A percentile compares a stretch with the other conserved stretches of the same genome.
Evolutionary conservation across 1,140 invertebrate species (phyloP).

Genomic region (Temnothorax nylanderi): DNA sequence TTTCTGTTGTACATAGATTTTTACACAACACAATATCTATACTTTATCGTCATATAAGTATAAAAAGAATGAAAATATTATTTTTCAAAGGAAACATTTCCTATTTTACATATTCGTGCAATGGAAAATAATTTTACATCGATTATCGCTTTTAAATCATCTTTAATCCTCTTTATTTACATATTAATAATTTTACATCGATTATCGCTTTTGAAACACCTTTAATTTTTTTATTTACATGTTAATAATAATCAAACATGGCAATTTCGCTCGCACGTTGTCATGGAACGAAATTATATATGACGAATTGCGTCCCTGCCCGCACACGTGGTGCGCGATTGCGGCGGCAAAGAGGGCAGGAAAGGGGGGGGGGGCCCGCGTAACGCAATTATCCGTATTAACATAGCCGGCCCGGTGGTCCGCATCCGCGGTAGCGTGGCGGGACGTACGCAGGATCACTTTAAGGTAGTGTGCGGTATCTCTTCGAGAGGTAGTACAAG

Average conservation of each 20-base stretch:
- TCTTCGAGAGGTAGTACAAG: not conserved
- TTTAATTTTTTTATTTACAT: not conserved
- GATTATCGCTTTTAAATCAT: too few relatives aligned
- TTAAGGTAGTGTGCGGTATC: not conserved
- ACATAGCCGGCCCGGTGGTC: conserved; percentile 75
- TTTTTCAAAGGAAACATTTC: not conserved
- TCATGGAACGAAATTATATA: not conserved
- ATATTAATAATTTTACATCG: not conserved
- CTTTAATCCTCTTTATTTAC: too few relatives aligned
- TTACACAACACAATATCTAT: not conserved
- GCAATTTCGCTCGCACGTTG: not conserved
- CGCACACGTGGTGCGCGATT: conserved; percentile 43
- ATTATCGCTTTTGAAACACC: not conserved
- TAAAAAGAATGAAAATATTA: not conserved
- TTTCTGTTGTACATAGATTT: not conserved
- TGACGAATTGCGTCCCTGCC: conserved; percentile 34
- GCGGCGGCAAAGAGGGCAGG: not conserved
- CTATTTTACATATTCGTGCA: too few relatives aligned
- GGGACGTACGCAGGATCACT: conserved; percentile 19
- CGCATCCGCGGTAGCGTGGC: conserved; percentile 36
- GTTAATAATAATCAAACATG: not conserved
- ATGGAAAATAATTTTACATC: not conserved
- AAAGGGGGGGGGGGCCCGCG: conserved; percentile 48
- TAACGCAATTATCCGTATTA: conserved; percentile 77
- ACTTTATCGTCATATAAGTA: not conserved